Percentiles rank a stretch among this genome's conserved stretches.
Conservation (phyloP, 2,888 invertebrate genomes). For the Aspidiotus rigidus region DNA sequence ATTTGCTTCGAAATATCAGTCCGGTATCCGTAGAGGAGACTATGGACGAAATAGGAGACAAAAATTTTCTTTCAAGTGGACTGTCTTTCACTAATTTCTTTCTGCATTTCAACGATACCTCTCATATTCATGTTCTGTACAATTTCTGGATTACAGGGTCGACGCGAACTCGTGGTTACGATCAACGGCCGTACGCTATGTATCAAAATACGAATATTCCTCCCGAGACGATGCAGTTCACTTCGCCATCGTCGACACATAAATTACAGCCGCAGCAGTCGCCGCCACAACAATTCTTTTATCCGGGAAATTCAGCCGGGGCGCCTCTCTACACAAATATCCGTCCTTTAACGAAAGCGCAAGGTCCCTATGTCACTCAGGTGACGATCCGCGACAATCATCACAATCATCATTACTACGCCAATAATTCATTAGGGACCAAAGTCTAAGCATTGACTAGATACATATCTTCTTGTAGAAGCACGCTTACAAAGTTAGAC, state of each 20-base stretch:
- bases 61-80: no score
- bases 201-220: slow-evolving; percentile 25
- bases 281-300: slow-evolving; percentile 29
- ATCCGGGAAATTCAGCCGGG: slow-evolving; percentile 18
- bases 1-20: no score
- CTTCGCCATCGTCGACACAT: no score
- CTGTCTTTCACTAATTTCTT: no score
- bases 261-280: slow-evolving; percentile 21
- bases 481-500: no score
- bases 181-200: slow-evolving; percentile 20
- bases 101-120: no score
- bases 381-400: slow-evolving; percentile 50
- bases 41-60: no score
- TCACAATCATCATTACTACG: slow-evolving; percentile 26
- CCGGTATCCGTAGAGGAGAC: no score
- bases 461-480: no score
- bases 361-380: slow-evolving; percentile 55
- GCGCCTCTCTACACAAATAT: slow-evolving; percentile 33
- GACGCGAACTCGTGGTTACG: slow-evolving; percentile 14
- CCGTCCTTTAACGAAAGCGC: slow-evolving; percentile 37
- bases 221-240: no score
- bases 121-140: not conserved
- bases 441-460: slow-evolving; percentile 19
- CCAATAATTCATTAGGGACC: slow-evolving; percentile 33
- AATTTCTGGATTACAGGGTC: slow-evolving; percentile 12